Evolutionary conservation across 1,140 invertebrate species (phyloP), one percentile per base, ranked within the genome.

Genomic region (Neodiprion lecontei): DNA sequence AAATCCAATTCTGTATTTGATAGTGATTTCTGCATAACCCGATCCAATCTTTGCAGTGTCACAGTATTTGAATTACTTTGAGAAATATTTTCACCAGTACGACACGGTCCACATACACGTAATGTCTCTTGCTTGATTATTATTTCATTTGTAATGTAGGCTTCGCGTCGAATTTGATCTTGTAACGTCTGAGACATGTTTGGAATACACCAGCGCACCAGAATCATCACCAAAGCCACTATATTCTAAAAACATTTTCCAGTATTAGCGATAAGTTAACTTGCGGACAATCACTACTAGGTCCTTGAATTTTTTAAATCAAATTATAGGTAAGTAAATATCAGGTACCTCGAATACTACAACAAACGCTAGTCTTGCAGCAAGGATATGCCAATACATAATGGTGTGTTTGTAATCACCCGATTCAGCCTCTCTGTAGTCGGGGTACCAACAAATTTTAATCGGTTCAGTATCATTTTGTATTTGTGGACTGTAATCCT

Each of bases 371-470:
- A 99, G 88, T 75, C 96, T 88, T 0, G 96, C 94, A 14, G 96
- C 96, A 75, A 99, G 90, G 72, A 99, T 92, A 77, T 96, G 92
- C 96, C 97, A 99, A 88, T 95, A 99, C 81, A 94, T 94, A 75
- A 92, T 89, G 5, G 92, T 94, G 76, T 93, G 90, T 75, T 93
- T 85, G 79, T 98, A 98, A 73, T 91, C 89, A 1, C 91, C 81
- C 70, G 89, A 86, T 0, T 95, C 94, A 69, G 94, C 93, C 85
- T 94, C 90, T 65, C 96, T 91, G 85, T 95, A 98, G 84, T 97
- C 97, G 48, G 93, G 91, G 90, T 96, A 98, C 77, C 95, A 82
- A 74, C 88, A 88, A 75, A 84, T 85, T 48, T 12, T 72, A 73
- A 67, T 76, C 14, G 79, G 11, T 69, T 68, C 48, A 68, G 14